A percentile compares a stretch with the other conserved stretches of the same genome.
phyloP scores from a whole-genome alignment of 1,140 invertebrate species.

The Drosophila miranda region DNA sequence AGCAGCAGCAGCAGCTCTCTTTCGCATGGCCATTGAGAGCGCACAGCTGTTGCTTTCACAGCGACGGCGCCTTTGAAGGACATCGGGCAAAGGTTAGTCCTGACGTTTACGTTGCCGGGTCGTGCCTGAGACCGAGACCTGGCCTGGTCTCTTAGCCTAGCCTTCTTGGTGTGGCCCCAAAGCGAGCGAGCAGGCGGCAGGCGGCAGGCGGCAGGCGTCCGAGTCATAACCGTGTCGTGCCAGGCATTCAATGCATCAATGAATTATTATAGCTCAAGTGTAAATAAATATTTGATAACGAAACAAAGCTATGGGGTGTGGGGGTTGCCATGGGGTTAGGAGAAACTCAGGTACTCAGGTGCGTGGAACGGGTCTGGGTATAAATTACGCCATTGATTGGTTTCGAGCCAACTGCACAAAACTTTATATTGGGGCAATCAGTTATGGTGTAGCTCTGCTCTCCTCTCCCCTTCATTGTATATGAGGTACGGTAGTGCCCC shows the following conservation, averaged over 20 bases:
- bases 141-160: conserved; percentile 7
- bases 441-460: conserved; percentile 15
- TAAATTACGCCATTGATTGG: conserved; percentile 74
- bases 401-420: conserved; percentile 39
- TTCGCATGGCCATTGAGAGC: conserved; percentile 43
- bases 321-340: not conserved
- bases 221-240: conserved; percentile 58
- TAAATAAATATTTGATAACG: conserved; percentile 79
- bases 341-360: not conserved
- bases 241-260: conserved; percentile 73
- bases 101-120: conserved; percentile 79
- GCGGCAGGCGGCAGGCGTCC: conserved; percentile 12
- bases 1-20: conserved; percentile 25
- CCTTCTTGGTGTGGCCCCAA: conserved; percentile 10
- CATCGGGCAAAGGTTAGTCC: conserved; percentile 77
- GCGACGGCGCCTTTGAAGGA: conserved; percentile 78
- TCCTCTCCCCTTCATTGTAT: conserved; percentile 17
- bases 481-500: conserved; percentile 3
- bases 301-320: conserved; percentile 33
- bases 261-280: conserved; percentile 78
- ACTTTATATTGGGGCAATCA: conserved; percentile 57
- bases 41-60: conserved; percentile 79
- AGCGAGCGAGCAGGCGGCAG: conserved; percentile 30
- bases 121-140: conserved; percentile 49
- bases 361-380: conserved; percentile 29